Base-by-base conservation (phyloP, 92 coral and sea anemone genomes). In the Nematostella vectensis region DNA sequence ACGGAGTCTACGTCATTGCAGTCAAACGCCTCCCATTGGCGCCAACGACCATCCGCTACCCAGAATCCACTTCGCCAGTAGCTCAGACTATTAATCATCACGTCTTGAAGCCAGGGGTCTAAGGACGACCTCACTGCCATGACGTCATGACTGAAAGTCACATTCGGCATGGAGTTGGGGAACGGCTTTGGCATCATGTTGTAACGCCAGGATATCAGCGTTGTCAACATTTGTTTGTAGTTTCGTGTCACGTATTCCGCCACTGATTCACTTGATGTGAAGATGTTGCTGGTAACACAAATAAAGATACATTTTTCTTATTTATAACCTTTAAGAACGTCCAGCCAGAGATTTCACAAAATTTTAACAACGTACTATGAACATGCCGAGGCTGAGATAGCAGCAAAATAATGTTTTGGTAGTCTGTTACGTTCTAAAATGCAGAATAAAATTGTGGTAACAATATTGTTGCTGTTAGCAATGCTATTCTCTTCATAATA, bases 11-110 rank as follows among this genome's bases (percentile, higher is more conserved):
- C 63, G 48, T 85, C 95, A 76, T 85, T 85, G 36, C 95, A 85
- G 63, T 85, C 95, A 48, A 80, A 57, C 28, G 95, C 83, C 47
- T 85, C 95, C 95, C 95, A 85, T 57, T 85, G 95, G 1, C 95
- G 76, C 95, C 95, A 85, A 20, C 95, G 61, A 48, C 88, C 94
- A 54, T 78, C 83, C 8, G 77, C 80, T 68, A 83, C 88, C 54
- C 93, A 77, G 76, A 88, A 83, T 52, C 83, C 93, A 50, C 83
- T 82, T 25, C 96, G 89, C 87, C 83, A 88, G 60, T 63, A 83
- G 55, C 96, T 83, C 31, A 87, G 61, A 28, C 96, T 87, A 62
- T 87, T 83, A n/a, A 83, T 67, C 20, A 82, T 67, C 47, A 67
- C 79, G 54, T 87, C 89, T 52, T 82, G 91, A 38, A 82, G 82